Percentiles rank a stretch among this genome's conserved stretches.
These are phyloP conservation scores for Triops longicaudatus DNA, from an alignment of 1,140 invertebrate genomes.

Conservation along the genomic window DNA sequence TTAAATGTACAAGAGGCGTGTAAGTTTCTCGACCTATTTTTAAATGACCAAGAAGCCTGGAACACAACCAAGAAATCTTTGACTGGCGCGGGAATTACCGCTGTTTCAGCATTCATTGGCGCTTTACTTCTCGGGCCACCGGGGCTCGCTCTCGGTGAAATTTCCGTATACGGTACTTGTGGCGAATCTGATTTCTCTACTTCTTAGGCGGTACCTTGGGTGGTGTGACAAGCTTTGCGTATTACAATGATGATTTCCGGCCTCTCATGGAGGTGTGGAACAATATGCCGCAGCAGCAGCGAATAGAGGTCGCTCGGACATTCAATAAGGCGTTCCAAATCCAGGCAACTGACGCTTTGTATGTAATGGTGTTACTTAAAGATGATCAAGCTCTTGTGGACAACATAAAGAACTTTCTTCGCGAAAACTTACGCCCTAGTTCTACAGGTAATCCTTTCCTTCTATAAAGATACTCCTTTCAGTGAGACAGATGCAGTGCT, in stretches of 20 bases:
- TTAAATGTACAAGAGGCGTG: neutral
- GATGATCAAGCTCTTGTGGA: neutral
- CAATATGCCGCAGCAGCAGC: neutral
- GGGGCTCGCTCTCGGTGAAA: neutral
- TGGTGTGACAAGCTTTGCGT: neutral
- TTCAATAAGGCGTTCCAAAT: neutral
- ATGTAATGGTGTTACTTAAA: neutral
- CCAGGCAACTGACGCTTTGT: neutral
- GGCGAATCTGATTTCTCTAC: neutral
- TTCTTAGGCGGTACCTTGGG: neutral
- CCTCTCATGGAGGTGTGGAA: neutral
- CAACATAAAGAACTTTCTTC: neutral
- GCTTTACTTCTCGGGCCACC: neutral
- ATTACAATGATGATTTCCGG: neutral
- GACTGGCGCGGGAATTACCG: neutral
- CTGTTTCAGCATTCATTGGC: neutral
- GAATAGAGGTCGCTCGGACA: neutral
- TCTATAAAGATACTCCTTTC: too few relatives aligned
- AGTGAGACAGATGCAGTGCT: too few relatives aligned
- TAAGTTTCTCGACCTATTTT: neutral
- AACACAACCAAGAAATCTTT: neutral
- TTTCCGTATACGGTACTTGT: neutral
- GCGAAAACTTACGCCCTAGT: neutral
- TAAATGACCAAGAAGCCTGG: neutral
- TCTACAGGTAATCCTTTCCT: neutral